Percentiles rank a stretch among this genome's conserved stretches.
Evolutionary conservation across 1,140 invertebrate genomes (phyloP).

Genomic region (Pectinophora gossypiella): DNA sequence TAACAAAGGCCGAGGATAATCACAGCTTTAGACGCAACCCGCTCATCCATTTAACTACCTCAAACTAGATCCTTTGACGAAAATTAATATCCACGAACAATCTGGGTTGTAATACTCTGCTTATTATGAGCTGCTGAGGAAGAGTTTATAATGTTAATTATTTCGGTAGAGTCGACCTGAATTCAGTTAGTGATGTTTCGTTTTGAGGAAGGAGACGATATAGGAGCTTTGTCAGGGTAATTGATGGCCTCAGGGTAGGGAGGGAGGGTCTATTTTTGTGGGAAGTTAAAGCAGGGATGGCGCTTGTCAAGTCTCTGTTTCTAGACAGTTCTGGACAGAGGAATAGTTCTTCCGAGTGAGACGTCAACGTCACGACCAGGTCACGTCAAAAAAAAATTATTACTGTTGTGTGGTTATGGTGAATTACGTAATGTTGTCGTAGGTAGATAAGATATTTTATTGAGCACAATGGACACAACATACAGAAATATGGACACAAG

Average conservation of each 20-base stretch:
- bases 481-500: too few relatives aligned
- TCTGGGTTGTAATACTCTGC: background rate
- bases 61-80: too few relatives aligned
- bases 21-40: too few relatives aligned
- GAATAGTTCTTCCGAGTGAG: background rate
- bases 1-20: too few relatives aligned
- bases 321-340: background rate
- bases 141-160: background rate
- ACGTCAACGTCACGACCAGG: background rate
- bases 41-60: too few relatives aligned
- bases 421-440: background rate
- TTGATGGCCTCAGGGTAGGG: conserved; percentile 16
- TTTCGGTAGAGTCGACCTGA: background rate
- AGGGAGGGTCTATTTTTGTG: background rate
- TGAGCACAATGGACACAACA: too few relatives aligned
- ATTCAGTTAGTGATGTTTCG: background rate
- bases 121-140: background rate
- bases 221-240: conserved; percentile 29
- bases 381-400: background rate
- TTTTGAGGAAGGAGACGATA: conserved; percentile 20
- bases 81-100: too few relatives aligned
- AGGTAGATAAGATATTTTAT: too few relatives aligned
- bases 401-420: background rate
- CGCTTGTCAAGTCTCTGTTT: too few relatives aligned
- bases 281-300: too few relatives aligned